Evolutionary conservation across 2,797 vertebrate genomes (phyloP).

Genomic region (Delichon dasypus): DNA sequence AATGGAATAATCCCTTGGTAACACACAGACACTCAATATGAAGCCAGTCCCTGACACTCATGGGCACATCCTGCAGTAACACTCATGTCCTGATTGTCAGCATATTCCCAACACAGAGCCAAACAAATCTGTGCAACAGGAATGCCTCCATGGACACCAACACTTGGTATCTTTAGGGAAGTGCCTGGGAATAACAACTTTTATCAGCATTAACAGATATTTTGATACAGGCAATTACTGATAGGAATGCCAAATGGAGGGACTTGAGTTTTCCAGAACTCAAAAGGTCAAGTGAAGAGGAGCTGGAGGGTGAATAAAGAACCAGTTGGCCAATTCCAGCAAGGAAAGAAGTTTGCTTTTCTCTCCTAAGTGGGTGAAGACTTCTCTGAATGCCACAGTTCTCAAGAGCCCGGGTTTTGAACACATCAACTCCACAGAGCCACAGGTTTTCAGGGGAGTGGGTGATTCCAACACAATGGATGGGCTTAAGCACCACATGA

Average conservation of each 20-base stretch:
- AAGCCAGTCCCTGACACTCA: background rate
- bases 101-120: background rate
- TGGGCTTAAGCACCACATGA: background rate
- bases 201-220: background rate
- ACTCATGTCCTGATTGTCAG: background rate
- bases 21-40: background rate
- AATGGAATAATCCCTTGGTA: background rate
- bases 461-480: background rate
- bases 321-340: background rate
- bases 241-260: background rate
- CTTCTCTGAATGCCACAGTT: background rate
- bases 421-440: background rate
- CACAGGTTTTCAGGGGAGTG: background rate
- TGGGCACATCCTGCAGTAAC: background rate
- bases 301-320: background rate
- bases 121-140: background rate
- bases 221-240: background rate
- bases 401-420: background rate
- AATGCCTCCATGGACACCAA: background rate
- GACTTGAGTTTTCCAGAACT: background rate
- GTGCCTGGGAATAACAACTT: background rate
- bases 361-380: background rate
- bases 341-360: background rate
- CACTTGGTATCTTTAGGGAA: background rate
- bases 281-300: background rate